Evolutionary conservation across 2,797 vertebrate genomes (phyloP), one percentile per base, ranked within the genome.

Genomic region (Hylomyscus alleni): DNA sequence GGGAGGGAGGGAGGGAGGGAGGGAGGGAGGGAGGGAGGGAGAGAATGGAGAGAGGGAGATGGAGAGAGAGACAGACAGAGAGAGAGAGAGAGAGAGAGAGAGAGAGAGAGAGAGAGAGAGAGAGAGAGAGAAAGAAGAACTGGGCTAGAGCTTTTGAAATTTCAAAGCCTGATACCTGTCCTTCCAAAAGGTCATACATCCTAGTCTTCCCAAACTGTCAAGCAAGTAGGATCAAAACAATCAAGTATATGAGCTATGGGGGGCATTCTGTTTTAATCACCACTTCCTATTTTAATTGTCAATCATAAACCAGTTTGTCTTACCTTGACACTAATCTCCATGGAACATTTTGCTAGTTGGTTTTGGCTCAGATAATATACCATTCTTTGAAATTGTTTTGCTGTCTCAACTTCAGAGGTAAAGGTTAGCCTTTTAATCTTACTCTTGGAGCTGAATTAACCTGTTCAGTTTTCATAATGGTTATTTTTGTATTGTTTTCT

Each of bases 381-480:
- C 44, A 91, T 82, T 94, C 10, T 52, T 67, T 58, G 0, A 86
- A 44, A 58, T 95, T 76, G 6, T 34, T 89, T 89, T 37, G 91
- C 37, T 76, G 4, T 94, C 8, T 77, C 60, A 93, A 52, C 81
- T 93, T 93, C n/a, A 15, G 29, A 12, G 4, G 13, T 19, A 85
- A 24, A 9, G 7, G 6, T 47, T 95, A 26, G 72, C 6, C 4
- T 14, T 91, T 44, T 15, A 44, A 82, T 26, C 1, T 82, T 7
- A 88, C 29, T 87, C 85, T 31, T 77, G 15, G 82, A 90, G 37
- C 5, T 69, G 8, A 77, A 40, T 17, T 90, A 80, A 87, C 34
- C 73, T 56, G 3, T 56, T 13, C 15, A 73, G 13, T 90, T 90
- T 89, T 72, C 44, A 93, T 15, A 89, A 90, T 91, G 15, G 62